phyloP scores from a whole-genome alignment of 2,888 invertebrate species.

The Brenthis hecate region DNA sequence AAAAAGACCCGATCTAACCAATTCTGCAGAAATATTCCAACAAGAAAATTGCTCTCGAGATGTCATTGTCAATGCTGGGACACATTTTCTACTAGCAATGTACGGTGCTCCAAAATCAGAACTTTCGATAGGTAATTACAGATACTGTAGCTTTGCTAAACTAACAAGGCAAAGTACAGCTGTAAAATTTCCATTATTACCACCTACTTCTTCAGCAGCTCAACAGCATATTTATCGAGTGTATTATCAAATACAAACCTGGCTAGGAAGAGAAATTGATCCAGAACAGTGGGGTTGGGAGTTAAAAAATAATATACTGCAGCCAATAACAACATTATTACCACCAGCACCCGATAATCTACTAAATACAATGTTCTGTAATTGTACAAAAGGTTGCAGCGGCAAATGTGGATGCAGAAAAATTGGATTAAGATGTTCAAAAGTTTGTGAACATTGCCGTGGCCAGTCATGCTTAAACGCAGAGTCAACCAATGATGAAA shows the following conservation, averaged over 20 bases:
- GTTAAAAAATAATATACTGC: slow-evolving; percentile 9
- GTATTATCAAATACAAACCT: slow-evolving; percentile 16
- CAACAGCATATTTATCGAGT: slow-evolving; percentile 10
- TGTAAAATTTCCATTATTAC: slow-evolving; percentile 9
- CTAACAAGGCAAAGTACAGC: slow-evolving; percentile 7
- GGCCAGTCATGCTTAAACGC: neutral
- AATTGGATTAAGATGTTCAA: neutral
- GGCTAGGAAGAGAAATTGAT: slow-evolving; percentile 16
- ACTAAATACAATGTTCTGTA: slow-evolving; percentile 8
- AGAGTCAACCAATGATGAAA: neutral
- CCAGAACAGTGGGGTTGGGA: slow-evolving; percentile 12
- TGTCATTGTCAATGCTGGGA: slow-evolving; percentile 41
- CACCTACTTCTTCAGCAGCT: slow-evolving; percentile 9
- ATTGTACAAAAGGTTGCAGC: neutral
- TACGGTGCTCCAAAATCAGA: slow-evolving; percentile 49
- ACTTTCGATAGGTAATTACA: slow-evolving; percentile 12
- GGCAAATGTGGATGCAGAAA: neutral
- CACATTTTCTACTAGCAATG: slow-evolving; percentile 48
- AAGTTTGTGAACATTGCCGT: neutral
- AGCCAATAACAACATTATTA: slow-evolving; percentile 1
- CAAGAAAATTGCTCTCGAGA: slow-evolving; percentile 53
- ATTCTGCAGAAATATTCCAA: slow-evolving; percentile 44
- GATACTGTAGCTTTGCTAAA: slow-evolving; percentile 10
- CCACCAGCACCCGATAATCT: neutral
- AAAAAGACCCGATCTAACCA: slow-evolving; percentile 45